These are phyloP conservation scores for Oreochromis grahami DNA, from an alignment of 2,797 vertebrate genomes.

Conservation along the genomic window DNA sequence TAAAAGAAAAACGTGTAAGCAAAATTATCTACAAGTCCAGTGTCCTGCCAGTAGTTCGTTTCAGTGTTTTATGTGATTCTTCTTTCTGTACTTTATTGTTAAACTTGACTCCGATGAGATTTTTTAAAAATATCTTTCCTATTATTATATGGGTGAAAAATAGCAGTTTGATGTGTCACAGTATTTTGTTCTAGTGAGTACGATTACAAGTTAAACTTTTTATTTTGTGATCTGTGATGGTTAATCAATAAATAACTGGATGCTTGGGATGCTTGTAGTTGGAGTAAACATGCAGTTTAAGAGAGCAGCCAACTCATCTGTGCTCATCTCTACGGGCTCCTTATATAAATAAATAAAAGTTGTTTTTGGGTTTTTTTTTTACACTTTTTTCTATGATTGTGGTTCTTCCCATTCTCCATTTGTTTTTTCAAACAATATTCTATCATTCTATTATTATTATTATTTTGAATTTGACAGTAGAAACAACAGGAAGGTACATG, in stretches of 20 bases:
- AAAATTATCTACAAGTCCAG: neutral
- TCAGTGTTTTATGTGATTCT: neutral
- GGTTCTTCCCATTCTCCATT: neutral
- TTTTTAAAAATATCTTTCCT: neutral
- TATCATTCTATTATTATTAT: neutral
- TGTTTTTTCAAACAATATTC: neutral
- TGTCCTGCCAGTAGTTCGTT: neutral
- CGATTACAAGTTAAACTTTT: rapidly evolving
- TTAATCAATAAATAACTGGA: neutral
- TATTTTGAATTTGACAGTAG: neutral
- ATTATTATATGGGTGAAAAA: rapidly evolving
- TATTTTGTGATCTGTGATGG: neutral
- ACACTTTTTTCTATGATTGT: neutral
- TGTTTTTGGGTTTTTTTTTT: neutral
- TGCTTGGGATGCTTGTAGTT: neutral
- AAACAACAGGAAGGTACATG: neutral
- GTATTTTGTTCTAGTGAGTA: neutral
- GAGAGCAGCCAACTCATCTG: neutral
- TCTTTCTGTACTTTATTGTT: neutral
- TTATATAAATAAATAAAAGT: too few relatives aligned
- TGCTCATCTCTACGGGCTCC: rapidly evolving
- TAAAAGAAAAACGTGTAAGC: neutral
- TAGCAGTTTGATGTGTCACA: neutral
- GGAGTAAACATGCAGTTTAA: neutral
- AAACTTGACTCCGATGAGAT: too few relatives aligned